Base-by-base conservation (phyloP, 1,140 invertebrate genomes). In the Atopsyche davidsoni region DNA sequence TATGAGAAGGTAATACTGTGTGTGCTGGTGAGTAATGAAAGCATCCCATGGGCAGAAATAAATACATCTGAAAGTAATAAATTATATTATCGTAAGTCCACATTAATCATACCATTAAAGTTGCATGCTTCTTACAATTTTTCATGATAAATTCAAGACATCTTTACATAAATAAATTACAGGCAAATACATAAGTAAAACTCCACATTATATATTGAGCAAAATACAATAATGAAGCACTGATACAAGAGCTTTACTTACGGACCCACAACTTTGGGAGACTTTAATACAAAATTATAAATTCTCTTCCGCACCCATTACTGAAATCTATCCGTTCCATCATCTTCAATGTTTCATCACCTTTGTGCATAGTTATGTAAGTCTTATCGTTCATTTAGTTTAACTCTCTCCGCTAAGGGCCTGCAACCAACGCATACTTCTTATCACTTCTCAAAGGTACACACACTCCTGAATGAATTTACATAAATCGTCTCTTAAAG, bases 1-100 rank as follows among this genome's bases (percentile, higher is more conserved):
- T n/a, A n/a, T n/a, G n/a, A 31, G 7, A 31, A 31, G 7, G 25
- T 9, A 9, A 6, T 13, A 36, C 35, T 7, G 13, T 17, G 17
- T 36, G 14, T 39, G 18, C 4, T 19, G 18, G 14, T n/a, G 3
- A 2, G 4, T 41, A 41, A 41, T 22, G 22, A 44, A 44, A 9
- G 19, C n/a, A n/a, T n/a, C n/a, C n/a, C n/a, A n/a, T n/a, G n/a
- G n/a, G n/a, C n/a, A n/a, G 6, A 19, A 45, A 32, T 11, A 23
- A 2, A 19, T 4, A 23, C 6, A 7, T 32, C 34, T 50, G 41
- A 57, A 57, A 57, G 55, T 57, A 57, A 57, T 57, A 57, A 57
- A 57, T 57, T 57, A 57, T 57, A 53, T 53, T 56, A 53, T 43
- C 41, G 24, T 46, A 40, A 53, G 51, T 57, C 42, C 48, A 56